A percentile compares a stretch with the other conserved stretches of the same genome.
These are phyloP conservation scores for Picathartes gymnocephalus DNA, from an alignment of 2,113 vertebrate genomes.

Conservation along the genomic window DNA sequence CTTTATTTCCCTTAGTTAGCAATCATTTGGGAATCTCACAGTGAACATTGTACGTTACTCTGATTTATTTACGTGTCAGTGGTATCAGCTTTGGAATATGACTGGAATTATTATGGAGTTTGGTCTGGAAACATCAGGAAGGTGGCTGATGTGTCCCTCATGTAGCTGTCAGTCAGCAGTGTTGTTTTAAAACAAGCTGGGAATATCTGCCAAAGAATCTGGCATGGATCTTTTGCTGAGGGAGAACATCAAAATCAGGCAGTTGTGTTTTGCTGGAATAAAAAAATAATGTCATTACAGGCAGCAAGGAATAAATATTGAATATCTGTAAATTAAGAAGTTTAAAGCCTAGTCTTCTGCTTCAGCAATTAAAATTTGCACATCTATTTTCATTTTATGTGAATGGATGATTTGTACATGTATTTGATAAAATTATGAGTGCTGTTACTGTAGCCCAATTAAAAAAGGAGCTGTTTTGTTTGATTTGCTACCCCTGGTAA, in stretches of 20 bases:
- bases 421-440: background rate
- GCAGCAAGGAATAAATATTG: background rate
- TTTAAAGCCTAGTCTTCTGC: background rate
- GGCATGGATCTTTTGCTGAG: background rate
- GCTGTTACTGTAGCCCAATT: background rate
- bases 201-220: background rate
- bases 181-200: background rate
- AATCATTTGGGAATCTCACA: background rate
- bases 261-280: background rate
- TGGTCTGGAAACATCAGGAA: background rate
- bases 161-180: background rate
- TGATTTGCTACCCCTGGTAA: background rate
- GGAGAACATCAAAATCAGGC: background rate
- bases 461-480: background rate
- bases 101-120: background rate
- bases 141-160: background rate
- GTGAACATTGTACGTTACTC: accelerated
- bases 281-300: background rate
- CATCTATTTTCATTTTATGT: background rate
- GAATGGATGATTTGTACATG: background rate
- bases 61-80: accelerated
- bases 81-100: background rate
- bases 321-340: background rate
- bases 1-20: background rate
- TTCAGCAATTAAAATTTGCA: background rate